phyloP scores from a whole-genome alignment of 1,140 invertebrate genomes.

The Diorhabda elongata region DNA sequence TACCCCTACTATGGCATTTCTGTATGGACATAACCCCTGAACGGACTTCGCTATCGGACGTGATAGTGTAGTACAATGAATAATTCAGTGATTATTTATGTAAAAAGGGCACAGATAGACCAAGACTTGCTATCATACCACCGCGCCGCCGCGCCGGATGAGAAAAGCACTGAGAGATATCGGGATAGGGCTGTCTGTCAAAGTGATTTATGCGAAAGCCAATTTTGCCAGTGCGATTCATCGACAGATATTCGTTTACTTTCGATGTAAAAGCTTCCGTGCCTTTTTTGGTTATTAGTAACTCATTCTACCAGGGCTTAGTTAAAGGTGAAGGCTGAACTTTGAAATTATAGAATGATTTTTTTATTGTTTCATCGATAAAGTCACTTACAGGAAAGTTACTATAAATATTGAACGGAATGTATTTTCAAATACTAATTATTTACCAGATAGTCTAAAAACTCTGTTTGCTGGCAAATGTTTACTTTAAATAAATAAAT shows the following conservation, averaged over 20 bases:
- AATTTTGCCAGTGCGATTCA: conserved; percentile 24
- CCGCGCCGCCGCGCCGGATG: conserved; percentile 13
- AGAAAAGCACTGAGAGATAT: conserved; percentile 22
- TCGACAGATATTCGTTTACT: conserved; percentile 29
- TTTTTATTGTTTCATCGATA: no score
- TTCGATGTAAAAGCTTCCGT: conserved; percentile 24
- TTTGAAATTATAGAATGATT: no score
- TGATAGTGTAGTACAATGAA: conserved; percentile 27
- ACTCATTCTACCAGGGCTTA: not conserved
- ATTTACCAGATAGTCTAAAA: no score
- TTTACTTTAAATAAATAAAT: no score
- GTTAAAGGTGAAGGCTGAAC: not conserved
- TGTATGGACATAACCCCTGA: not conserved
- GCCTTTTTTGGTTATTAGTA: conserved; percentile 2
- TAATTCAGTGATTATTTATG: conserved; percentile 35
- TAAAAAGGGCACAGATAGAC: conserved; percentile 33
- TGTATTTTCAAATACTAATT: no score
- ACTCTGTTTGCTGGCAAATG: no score
- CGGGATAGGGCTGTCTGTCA: conserved; percentile 40
- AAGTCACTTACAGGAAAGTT: no score
- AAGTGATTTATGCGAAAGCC: conserved; percentile 41
- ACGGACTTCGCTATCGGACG: conserved; percentile 15
- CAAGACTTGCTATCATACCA: conserved; percentile 28
- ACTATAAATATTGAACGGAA: no score
- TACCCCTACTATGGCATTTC: not conserved